Conservation (phyloP, 2,888 invertebrate species). For the Tinea semifulvella region DNA sequence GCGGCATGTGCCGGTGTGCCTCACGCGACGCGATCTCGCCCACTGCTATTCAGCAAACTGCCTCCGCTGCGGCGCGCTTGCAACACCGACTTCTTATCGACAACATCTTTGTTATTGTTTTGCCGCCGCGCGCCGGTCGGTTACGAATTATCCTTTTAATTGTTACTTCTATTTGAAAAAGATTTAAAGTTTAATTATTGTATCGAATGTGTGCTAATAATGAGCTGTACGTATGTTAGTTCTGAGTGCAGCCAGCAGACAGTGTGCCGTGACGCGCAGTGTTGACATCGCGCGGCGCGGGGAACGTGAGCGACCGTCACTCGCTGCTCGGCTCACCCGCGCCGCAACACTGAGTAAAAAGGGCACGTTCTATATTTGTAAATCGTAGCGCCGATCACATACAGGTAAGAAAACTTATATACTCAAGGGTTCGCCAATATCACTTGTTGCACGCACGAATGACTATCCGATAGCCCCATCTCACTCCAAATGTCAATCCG, state of each 20-base stretch:
- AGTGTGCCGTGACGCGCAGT: conserved; percentile 46
- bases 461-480: conserved; percentile 1
- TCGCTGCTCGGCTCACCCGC: conserved; percentile 55
- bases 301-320: conserved; percentile 58
- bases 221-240: conserved; percentile 48
- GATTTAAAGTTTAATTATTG: too few relatives aligned
- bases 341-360: conserved; percentile 33
- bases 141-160: conserved; percentile 1
- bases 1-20: conserved; percentile 8
- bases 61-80: not conserved
- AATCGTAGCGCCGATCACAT: conserved; percentile 7
- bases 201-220: too few relatives aligned
- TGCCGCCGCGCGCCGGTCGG: conserved; percentile 1
- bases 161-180: too few relatives aligned
- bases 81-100: conserved; percentile 5
- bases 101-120: conserved; percentile 5
- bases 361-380: conserved; percentile 62
- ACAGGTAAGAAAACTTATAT: conserved; percentile 3
- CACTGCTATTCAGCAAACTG: conserved; percentile 2
- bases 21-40: conserved; percentile 5
- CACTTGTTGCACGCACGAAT: conserved; percentile 61
- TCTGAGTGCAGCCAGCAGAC: conserved; percentile 28
- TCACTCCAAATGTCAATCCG: conserved; percentile 1
- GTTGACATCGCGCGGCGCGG: conserved; percentile 61
- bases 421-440: conserved; percentile 19